Percentiles rank a stretch among this genome's conserved stretches.
Evolutionary conservation across 2,888 invertebrate species (phyloP).

Genomic region (Tigriopus californicus): DNA sequence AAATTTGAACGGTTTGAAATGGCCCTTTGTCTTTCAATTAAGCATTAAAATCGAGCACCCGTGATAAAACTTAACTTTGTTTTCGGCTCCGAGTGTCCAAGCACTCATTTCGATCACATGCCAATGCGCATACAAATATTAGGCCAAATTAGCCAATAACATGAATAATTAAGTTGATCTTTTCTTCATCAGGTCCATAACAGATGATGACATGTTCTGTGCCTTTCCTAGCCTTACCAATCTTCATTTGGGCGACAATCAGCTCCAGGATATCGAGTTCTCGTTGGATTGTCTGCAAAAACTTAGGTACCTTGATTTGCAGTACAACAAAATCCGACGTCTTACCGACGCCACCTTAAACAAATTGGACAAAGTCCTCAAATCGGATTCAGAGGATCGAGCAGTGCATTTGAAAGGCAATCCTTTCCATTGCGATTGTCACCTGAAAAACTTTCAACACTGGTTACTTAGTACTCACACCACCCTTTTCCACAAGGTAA

Average conservation of each 20-base stretch:
- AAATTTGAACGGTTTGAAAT: too few relatives aligned
- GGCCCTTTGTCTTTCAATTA: too few relatives aligned
- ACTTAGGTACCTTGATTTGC: constrained; percentile 45
- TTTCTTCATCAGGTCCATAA: neutral
- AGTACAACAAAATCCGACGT: constrained; percentile 41
- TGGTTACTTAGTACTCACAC: constrained; percentile 45
- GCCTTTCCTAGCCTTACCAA: constrained; percentile 44
- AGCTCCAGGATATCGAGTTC: constrained; percentile 35
- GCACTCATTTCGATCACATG: too few relatives aligned
- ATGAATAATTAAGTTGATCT: too few relatives aligned
- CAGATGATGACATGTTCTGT: constrained; percentile 39
- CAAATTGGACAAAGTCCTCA: constrained; percentile 16
- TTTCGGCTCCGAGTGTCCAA: too few relatives aligned
- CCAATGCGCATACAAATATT: too few relatives aligned
- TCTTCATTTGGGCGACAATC: constrained; percentile 41
- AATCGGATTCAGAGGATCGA: neutral
- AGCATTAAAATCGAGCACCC: too few relatives aligned
- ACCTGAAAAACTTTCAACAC: constrained; percentile 36
- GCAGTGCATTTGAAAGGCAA: constrained; percentile 30
- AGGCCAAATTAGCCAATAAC: too few relatives aligned
- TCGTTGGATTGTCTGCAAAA: constrained; percentile 44
- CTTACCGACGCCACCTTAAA: constrained; percentile 30
- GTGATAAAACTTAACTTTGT: too few relatives aligned
- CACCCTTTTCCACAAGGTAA: constrained; percentile 27
- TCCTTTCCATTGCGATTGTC: constrained; percentile 43